Conservation (phyloP, 2,888 invertebrate species). For the Trachelus troglodyta region DNA sequence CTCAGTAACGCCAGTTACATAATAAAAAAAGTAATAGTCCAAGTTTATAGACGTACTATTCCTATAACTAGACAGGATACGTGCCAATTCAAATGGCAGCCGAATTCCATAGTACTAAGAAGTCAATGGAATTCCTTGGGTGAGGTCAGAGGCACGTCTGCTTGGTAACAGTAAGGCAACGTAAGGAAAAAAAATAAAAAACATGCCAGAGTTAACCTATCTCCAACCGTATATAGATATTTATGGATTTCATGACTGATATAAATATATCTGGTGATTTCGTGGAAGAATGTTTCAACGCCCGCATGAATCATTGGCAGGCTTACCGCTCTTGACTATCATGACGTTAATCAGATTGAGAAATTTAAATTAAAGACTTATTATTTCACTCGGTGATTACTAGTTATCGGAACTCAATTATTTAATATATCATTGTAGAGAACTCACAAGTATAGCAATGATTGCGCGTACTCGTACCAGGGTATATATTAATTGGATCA, state of each 20-base stretch:
- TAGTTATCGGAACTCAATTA: not conserved
- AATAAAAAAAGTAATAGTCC: not conserved
- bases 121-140: not conserved
- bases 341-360: not conserved
- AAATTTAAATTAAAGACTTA: not conserved
- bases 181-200: not conserved
- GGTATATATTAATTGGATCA: not conserved
- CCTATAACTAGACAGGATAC: not conserved
- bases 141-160: not conserved
- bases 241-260: not conserved
- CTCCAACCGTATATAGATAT: not conserved
- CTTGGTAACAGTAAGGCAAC: not conserved
- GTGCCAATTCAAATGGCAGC: not conserved
- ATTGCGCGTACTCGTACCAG: too few relatives aligned
- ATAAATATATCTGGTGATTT: not conserved
- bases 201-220: not conserved
- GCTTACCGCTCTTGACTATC: not conserved
- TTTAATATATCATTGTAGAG: not conserved
- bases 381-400: not conserved
- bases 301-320: not conserved
- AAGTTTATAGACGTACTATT: not conserved
- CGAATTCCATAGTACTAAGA: not conserved
- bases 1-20: not conserved
- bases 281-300: not conserved
- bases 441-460: not conserved